phyloP scores from a whole-genome alignment of 2,797 vertebrate genomes.

The Threskiornis aethiopicus region DNA sequence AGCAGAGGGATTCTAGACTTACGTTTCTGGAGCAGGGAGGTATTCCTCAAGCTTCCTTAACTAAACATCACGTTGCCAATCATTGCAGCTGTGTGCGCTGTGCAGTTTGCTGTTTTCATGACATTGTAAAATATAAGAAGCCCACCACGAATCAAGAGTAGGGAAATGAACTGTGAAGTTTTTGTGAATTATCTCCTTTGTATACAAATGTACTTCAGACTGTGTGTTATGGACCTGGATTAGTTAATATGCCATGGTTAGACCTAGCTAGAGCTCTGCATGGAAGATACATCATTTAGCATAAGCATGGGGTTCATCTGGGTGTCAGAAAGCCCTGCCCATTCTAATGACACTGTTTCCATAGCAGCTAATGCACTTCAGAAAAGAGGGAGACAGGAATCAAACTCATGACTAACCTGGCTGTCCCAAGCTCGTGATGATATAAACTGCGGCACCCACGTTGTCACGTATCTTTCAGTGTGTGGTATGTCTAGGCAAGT shows the following conservation, averaged over 20 bases:
- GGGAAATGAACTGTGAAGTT: neutral
- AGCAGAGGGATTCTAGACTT: neutral
- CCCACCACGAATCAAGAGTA: neutral
- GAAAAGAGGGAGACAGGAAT: conserved; percentile 34
- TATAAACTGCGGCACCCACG: conserved; percentile 45
- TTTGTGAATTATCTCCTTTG: neutral
- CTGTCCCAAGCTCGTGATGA: conserved; percentile 20
- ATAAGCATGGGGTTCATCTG: conserved; percentile 6
- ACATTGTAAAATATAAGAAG: neutral
- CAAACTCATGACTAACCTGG: conserved; percentile 51
- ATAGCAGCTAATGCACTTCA: conserved; percentile 59
- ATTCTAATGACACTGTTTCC: conserved; percentile 46
- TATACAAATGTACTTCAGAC: neutral
- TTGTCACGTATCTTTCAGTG: conserved; percentile 51
- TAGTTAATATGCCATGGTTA: neutral
- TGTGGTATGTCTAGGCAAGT: conserved; percentile 52
- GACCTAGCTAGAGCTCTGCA: neutral
- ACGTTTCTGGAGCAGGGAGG: neutral
- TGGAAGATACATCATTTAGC: neutral
- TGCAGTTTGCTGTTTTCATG: neutral
- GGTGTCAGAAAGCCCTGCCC: conserved; percentile 31
- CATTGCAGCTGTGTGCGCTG: neutral
- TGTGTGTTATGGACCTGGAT: neutral
- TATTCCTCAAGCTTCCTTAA: neutral
- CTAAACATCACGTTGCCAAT: neutral